Evolutionary conservation across 1,140 invertebrate genomes (phyloP), one percentile per base, ranked within the genome.

Genomic region (Cephus cinctus): DNA sequence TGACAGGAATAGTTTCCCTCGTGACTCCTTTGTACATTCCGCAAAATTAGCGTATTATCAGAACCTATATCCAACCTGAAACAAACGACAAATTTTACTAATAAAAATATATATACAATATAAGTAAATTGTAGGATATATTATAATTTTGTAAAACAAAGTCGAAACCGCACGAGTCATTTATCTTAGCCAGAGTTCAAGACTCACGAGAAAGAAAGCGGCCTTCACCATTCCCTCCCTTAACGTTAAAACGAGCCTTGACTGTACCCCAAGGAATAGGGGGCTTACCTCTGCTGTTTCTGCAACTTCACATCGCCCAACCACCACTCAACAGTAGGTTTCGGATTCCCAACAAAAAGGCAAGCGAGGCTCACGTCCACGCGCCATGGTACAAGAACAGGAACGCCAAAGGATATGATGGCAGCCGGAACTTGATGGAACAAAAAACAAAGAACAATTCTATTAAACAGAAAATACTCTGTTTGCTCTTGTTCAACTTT

Each of bases 1-100:
- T 75, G 69, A 58, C 86, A 87, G 0, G 83, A 77, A 57, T 86
- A 86, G 59, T 86, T 84, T 9, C 84, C 84, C 50, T 83, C 80
- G 56, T 86, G 81, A 9, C 56, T 68, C 56, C 81, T 61, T 61
- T 80, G 78, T 38, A 83, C 78, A 42, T 80, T 77, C 27, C 73
- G 73, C 54, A 86, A 73, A 35, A 73, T 73, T n/a, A 86, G 63
- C 1, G 78, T 80, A 16, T 84, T 84, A 55, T 86, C 83, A 11
- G 72, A 67, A 18, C 74, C 72, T 3, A 83, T 71, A 50, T 80
- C 75, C 15, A 76, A 57, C 11, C 66, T 76, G 55, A 4, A 68
- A 57, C n/a, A 54, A 31, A 59, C 35, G 41, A 42, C 21, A 38
- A 20, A 36, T 51, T 40, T 20, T 31, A 20, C n/a, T n/a, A 38